A percentile compares a stretch with the other conserved stretches of the same genome.
phyloP scores from a whole-genome alignment of 2,888 invertebrate genomes.

The Timema podura region DNA sequence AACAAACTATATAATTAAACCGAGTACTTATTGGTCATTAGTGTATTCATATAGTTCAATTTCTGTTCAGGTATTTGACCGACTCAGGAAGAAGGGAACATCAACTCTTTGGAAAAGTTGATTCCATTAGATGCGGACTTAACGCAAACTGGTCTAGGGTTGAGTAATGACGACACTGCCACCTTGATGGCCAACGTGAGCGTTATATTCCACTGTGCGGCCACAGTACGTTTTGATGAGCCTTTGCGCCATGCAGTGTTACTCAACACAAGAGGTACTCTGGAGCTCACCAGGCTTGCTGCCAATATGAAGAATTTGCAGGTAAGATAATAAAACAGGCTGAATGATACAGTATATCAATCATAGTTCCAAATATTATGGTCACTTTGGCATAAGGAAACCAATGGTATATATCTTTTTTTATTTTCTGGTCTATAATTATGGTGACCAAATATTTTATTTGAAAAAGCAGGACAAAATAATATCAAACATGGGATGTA shows the following conservation, averaged over 20 bases:
- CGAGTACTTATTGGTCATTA: too few species aligned
- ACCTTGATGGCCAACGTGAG: constrained; percentile 57
- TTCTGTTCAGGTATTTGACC: constrained; percentile 55
- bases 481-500: background rate
- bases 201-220: constrained; percentile 77
- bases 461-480: background rate
- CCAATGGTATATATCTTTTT: background rate
- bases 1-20: too few species aligned
- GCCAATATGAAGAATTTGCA: background rate
- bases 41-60: background rate
- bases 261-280: constrained; percentile 56
- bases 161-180: constrained; percentile 54
- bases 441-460: background rate
- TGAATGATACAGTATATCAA: too few species aligned
- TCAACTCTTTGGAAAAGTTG: constrained; percentile 58
- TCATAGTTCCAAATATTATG: too few species aligned
- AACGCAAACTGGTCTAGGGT: constrained; percentile 47
- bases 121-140: constrained; percentile 61
- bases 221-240: constrained; percentile 79
- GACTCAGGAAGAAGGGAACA: constrained; percentile 51
- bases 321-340: background rate
- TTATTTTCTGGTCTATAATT: background rate
- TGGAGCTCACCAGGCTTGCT: background rate
- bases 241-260: constrained; percentile 64
- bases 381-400: too few species aligned